Evolutionary conservation across 2,113 vertebrate species (phyloP), one percentile per base, ranked within the genome.

Genomic region (Leptosomus discolor): DNA sequence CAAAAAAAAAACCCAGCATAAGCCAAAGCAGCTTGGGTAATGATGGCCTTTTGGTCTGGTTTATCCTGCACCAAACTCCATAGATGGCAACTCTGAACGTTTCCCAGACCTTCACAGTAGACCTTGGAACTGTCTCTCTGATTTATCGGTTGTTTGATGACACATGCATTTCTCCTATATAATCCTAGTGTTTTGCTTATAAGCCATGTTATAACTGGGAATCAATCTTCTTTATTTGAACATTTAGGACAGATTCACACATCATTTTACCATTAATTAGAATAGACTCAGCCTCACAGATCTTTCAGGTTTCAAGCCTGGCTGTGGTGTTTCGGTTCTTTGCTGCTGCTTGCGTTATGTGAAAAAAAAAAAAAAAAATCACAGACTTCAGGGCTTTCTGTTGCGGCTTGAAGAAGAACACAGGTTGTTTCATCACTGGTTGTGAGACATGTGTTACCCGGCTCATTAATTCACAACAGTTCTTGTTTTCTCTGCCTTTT

Each of bases 181-280:
- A 95, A 95, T 85, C 94, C 93, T 9, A 65, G 21, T 90, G 67
- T 92, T 97, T 94, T 92, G 87, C 86, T 96, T 95, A 69, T 61
- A 92, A 85, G 15, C 63, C 37, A 7, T 75, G 82, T 90, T 95
- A 94, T 73, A 95, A 69, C 77, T 27, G 58, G 54, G 94, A 89
- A 97, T 97, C 92, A 81, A 90, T 96, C 94, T 95, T 97, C 85
- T 97, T 95, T 95, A 97, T 97, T 96, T 96, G 92, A 97, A 89
- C 46, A 7, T 82, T 71, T 61, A 76, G 84, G 93, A 94, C 95
- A 95, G 86, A 87, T 92, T 96, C 95, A 92, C 97, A 90, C 95
- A 95, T 94, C 92, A 92, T 95, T 96, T 96, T 56, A 57, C 77
- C 91, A 91, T 95, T 95, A 91, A 87, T 91, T 96, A 88, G 92